These are phyloP conservation scores for Heteropelma amictum DNA, from an alignment of 2,888 invertebrate species.

Conservation along the genomic window DNA sequence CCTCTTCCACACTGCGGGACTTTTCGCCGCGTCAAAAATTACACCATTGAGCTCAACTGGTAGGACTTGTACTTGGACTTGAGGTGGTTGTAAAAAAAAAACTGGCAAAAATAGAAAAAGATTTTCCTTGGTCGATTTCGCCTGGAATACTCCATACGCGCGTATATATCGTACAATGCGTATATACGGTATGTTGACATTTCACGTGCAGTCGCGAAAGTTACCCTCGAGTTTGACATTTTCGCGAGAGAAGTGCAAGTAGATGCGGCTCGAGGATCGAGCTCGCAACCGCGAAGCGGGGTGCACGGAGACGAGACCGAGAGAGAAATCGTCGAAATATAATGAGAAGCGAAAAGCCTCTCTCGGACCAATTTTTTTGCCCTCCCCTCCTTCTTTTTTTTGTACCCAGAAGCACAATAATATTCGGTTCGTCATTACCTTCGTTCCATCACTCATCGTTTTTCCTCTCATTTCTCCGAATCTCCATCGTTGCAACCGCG, in stretches of 20 bases:
- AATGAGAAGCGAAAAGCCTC: conserved; percentile 65
- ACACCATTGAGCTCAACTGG: too few relatives aligned
- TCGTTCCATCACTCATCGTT: conserved; percentile 52
- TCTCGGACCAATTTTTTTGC: conserved; percentile 43
- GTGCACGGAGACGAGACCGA: conserved; percentile 33
- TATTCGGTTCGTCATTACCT: conserved; percentile 65
- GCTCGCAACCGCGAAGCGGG: conserved; percentile 25
- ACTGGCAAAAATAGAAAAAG: too few relatives aligned
- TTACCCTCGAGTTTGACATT: conserved; percentile 39
- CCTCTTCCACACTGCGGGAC: too few relatives aligned
- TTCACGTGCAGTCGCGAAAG: conserved; percentile 38
- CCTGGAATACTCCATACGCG: too few relatives aligned
- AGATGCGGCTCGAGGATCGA: conserved; percentile 27
- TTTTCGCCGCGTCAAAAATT: too few relatives aligned
- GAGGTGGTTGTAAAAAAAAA: too few relatives aligned
- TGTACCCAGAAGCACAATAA: conserved; percentile 50
- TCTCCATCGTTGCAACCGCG: too few relatives aligned
- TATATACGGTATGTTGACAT: background rate
- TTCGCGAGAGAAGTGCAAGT: conserved; percentile 1
- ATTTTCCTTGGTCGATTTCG: too few relatives aligned
- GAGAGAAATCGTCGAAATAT: conserved; percentile 59
- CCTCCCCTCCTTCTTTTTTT: conserved; percentile 14
- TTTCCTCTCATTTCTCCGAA: background rate
- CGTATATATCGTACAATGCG: background rate
- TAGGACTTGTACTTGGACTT: too few relatives aligned